Percentiles rank a stretch among this genome's conserved stretches.
phyloP scores from a whole-genome alignment of 2,888 invertebrate genomes.

The Leptinotarsa rubiginosa region DNA sequence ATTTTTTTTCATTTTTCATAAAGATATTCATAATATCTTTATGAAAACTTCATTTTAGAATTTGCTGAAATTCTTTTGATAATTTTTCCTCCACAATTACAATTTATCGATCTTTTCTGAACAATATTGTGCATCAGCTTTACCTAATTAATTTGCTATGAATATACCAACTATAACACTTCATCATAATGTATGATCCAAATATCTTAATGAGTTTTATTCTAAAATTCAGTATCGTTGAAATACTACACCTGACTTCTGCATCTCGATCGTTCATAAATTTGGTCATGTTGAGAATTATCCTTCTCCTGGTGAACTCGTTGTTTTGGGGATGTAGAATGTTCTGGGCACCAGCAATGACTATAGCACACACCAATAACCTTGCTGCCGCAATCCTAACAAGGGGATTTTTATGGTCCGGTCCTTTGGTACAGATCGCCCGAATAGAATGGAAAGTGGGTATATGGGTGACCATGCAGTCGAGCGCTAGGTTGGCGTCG shows the following conservation, averaged over 20 bases:
- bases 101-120: no score
- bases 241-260: slow-evolving; percentile 65
- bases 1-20: no score
- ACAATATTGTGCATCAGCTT: no score
- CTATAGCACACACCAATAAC: slow-evolving; percentile 74
- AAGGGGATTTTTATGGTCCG: slow-evolving; percentile 74
- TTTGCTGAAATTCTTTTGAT: slow-evolving; percentile 13
- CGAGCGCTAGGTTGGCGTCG: slow-evolving; percentile 79
- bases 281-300: slow-evolving; percentile 67
- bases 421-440: slow-evolving; percentile 67
- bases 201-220: neutral
- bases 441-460: slow-evolving; percentile 70
- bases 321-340: slow-evolving; percentile 70
- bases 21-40: no score
- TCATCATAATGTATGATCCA: neutral
- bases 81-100: neutral
- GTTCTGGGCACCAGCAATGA: slow-evolving; percentile 73
- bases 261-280: slow-evolving; percentile 69
- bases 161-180: no score
- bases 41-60: slow-evolving; percentile 11
- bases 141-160: no score
- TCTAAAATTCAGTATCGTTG: slow-evolving; percentile 20
- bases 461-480: slow-evolving; percentile 75
- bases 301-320: slow-evolving; percentile 68
- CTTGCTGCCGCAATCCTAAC: slow-evolving; percentile 77